phyloP scores from a whole-genome alignment of 2,797 vertebrate genomes.

The Pogonophryne albipinna region DNA sequence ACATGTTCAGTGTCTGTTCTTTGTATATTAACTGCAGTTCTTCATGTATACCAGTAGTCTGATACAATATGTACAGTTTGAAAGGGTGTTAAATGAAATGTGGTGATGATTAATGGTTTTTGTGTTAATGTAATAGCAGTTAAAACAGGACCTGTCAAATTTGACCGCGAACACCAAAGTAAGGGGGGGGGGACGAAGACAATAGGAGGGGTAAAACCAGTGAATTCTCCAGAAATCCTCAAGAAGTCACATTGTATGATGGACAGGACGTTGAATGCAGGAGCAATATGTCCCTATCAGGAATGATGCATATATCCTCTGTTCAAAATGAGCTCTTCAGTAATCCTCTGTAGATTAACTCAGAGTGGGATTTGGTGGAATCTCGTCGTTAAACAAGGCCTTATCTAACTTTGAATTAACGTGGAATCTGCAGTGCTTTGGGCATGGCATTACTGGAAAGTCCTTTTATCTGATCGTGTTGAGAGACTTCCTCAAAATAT shows the following conservation, averaged over 20 bases:
- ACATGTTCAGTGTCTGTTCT: no score
- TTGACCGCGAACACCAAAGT: no score
- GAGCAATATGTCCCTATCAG: conserved; percentile 41
- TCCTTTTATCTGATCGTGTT: conserved; percentile 60
- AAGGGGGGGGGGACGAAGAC: no score
- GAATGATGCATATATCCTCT: conserved; percentile 47
- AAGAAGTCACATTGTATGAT: not conserved
- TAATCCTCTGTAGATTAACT: conserved; percentile 79
- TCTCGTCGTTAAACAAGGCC: conserved; percentile 70
- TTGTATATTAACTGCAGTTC: no score
- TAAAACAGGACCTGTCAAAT: no score
- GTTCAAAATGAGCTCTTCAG: conserved; percentile 29
- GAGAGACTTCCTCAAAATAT: conserved; percentile 34
- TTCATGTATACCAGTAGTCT: no score
- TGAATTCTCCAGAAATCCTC: not conserved
- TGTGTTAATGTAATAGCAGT: no score
- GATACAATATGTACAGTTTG: no score
- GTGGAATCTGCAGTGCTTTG: conserved; percentile 56
- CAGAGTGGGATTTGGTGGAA: conserved; percentile 62
- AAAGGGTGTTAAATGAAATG: no score
- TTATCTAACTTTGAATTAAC: conserved; percentile 78
- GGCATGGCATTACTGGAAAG: conserved; percentile 42
- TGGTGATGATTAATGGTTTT: no score
- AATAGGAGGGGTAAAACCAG: conserved; percentile 10
- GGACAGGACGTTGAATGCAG: not conserved